Evolutionary conservation across 2,113 vertebrate species (phyloP).

Genomic region (Clarias magur): DNA sequence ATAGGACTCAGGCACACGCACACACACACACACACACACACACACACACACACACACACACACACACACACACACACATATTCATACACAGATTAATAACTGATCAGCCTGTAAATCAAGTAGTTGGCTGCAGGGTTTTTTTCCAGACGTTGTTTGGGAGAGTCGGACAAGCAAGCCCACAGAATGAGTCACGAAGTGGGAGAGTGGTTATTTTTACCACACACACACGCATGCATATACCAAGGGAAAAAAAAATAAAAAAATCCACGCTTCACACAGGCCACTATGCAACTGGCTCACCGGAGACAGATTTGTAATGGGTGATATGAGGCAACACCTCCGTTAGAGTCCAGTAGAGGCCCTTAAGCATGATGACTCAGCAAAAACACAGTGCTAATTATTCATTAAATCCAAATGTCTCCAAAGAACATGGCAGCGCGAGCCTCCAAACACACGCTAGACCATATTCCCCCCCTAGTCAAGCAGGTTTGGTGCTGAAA

Average conservation of each 20-base stretch:
- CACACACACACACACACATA: conserved; percentile 16
- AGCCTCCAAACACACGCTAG: conserved; percentile 22
- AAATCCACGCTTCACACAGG: conserved; percentile 33
- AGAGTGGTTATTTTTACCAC: conserved; percentile 59
- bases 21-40: conserved; percentile 29
- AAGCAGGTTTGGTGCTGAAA: conserved; percentile 20
- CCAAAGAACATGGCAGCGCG: conserved; percentile 35
- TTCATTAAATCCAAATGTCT: conserved; percentile 53
- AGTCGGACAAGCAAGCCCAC: conserved; percentile 46
- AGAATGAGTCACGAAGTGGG: conserved; percentile 59
- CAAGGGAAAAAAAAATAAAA: neutral
- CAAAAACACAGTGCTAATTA: conserved; percentile 54
- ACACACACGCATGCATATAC: conserved; percentile 22
- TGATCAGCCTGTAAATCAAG: conserved; percentile 53
- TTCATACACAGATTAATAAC: conserved; percentile 31
- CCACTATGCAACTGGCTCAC: conserved; percentile 46
- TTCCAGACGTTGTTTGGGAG: conserved; percentile 60
- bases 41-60: conserved; percentile 21
- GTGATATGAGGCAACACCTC: conserved; percentile 52
- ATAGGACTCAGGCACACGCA: conserved; percentile 8
- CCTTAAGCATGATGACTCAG: conserved; percentile 53
- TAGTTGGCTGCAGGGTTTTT: conserved; percentile 54
- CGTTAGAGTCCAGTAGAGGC: conserved; percentile 50
- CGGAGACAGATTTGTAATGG: conserved; percentile 47
- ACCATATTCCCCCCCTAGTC: conserved; percentile 41